Evolutionary conservation across 2,888 invertebrate genomes (phyloP), one percentile per base, ranked within the genome.

Genomic region (Petrolisthes cinctipes): DNA sequence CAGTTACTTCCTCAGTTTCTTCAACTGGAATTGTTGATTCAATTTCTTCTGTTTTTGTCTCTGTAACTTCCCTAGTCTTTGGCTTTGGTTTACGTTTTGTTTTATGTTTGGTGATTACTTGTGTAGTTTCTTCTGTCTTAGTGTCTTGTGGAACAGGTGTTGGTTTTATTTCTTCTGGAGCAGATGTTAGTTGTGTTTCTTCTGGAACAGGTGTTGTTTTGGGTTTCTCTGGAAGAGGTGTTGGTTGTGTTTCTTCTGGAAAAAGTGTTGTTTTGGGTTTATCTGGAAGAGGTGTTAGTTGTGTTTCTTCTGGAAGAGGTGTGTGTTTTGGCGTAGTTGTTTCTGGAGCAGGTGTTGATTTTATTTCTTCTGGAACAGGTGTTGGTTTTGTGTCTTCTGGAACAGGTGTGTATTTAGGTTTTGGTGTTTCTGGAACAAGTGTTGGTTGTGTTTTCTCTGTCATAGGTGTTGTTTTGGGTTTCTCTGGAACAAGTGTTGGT

Each of bases 371-470:
- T 80, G 57, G 56, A 56, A 9, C n/a, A 56, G 53, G 68, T 82
- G 68, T 83, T 53, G 73, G 82, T 66, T 75, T 76, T 86, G 86
- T 82, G 14, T 83, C 78, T 86, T 66, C 56, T 71, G 79, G 54
- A 71, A 51, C 57, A 68, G 71, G 84, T 75, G 56, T 75, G n/a
- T n/a, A n/a, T n/a, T n/a, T n/a, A n/a, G 9, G 11, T 76, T 82
- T 82, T 82, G n/a, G 51, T 17, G 23, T 66, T 82, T n/a, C 71
- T 82, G 82, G 82, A 71, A 4, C 83, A 68, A 20, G 37, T 83
- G 56, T 81, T 75, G 76, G 75, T 37, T 83, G 73, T 68, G 71
- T 71, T 6, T 83, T 54, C 57, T 80, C 57, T 56, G 53, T 51
- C 6, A 57, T 37, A 73, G 56, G 81, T 56, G 73, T 82, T 51